phyloP scores from a whole-genome alignment of 2,113 vertebrate genomes.

The Syngnathus typhle region DNA sequence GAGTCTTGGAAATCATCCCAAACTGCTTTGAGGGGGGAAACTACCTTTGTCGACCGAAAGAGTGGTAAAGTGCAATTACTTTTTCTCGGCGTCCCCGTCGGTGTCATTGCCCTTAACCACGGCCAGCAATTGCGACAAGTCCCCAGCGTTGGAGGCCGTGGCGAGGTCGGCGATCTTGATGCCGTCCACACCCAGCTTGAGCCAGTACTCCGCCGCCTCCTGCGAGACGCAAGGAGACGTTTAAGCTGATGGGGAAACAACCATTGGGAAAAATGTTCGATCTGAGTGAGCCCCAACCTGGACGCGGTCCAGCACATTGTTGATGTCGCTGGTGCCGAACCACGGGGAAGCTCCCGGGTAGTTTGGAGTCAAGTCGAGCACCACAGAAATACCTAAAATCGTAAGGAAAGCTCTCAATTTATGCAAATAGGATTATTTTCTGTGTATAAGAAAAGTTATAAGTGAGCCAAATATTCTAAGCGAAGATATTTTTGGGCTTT shows the following conservation, averaged over 20 bases:
- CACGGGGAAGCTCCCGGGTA: slow-evolving; percentile 57
- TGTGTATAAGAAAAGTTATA: too few relatives aligned
- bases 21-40: too few relatives aligned
- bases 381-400: slow-evolving; percentile 73
- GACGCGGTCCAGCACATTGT: slow-evolving; percentile 32
- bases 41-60: too few relatives aligned
- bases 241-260: not conserved
- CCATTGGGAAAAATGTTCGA: not conserved
- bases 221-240: slow-evolving; percentile 25
- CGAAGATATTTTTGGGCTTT: too few relatives aligned
- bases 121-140: slow-evolving; percentile 58
- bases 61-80: slow-evolving; percentile 23
- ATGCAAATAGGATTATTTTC: too few relatives aligned
- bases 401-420: not conserved
- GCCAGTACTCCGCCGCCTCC: slow-evolving; percentile 57
- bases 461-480: too few relatives aligned
- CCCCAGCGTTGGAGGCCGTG: accelerated
- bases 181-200: slow-evolving; percentile 65
- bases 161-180: slow-evolving; percentile 64
- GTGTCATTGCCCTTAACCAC: slow-evolving; percentile 54
- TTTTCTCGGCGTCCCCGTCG: slow-evolving; percentile 27
- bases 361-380: slow-evolving; percentile 83
- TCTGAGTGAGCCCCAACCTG: slow-evolving; percentile 35
- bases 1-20: not conserved
- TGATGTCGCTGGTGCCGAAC: slow-evolving; percentile 40